phyloP scores from a whole-genome alignment of 2,888 invertebrate genomes.

The Capitulum mitella region DNA sequence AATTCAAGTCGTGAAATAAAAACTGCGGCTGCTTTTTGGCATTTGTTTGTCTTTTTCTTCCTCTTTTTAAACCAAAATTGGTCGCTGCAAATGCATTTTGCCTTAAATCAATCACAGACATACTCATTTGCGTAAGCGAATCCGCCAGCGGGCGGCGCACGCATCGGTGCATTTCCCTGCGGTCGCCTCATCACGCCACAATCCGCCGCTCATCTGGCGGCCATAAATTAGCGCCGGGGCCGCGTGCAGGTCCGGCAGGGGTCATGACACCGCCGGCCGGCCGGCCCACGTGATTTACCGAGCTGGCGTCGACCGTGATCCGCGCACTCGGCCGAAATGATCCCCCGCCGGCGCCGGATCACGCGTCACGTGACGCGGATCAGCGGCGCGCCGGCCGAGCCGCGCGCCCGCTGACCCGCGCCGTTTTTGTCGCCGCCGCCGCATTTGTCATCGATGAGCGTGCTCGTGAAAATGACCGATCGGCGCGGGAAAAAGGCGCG shows the following conservation, averaged over 20 bases:
- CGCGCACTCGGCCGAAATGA: neutral
- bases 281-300: neutral
- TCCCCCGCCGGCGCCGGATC: neutral
- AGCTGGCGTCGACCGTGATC: neutral
- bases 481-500: slow-evolving; percentile 5
- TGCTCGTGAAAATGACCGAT: slow-evolving; percentile 11
- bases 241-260: no score
- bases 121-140: no score
- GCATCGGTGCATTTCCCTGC: neutral
- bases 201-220: neutral
- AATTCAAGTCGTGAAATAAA: no score
- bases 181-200: neutral
- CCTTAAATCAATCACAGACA: no score
- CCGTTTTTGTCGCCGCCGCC: neutral
- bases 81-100: no score
- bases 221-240: no score
- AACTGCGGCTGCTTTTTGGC: no score
- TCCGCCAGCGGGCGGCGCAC: no score
- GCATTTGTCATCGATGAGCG: neutral
- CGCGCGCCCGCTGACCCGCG: neutral
- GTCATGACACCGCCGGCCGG: neutral
- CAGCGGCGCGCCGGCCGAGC: neutral
- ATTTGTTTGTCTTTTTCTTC: no score
- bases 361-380: neutral
- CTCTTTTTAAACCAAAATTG: no score